Evolutionary conservation across 2,888 invertebrate species (phyloP), one percentile per base, ranked within the genome.

Genomic region (Plagiodera versicolora): DNA sequence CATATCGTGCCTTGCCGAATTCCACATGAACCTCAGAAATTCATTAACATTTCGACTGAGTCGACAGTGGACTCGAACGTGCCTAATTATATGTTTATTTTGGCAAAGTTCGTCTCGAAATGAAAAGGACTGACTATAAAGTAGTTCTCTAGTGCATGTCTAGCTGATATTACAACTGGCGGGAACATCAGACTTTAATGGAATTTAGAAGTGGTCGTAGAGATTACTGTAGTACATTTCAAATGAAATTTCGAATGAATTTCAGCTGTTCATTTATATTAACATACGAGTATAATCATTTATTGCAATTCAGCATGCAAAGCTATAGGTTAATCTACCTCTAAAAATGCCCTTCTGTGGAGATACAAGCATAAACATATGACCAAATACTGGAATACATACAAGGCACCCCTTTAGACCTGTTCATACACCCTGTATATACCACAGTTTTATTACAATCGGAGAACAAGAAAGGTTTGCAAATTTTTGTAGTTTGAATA

Each of bases 21-120:
- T 77, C 76, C 74, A 75, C 73, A 71, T 62, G 70, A 66, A 67
- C 69, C 69, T 67, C 65, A 65, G 72, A 70, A 70, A 69, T 72
- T 70, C 76, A 76, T 77, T 77, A 76, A 75, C 76, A 77, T 77
- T 76, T 74, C 74, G 75, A 75, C 75, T 75, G 73, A 73, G 71
- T 71, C 66, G 68, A 68, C 70, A 57, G 73, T 5, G 6, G 4
- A 24, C 4, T 24, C n/a, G 24, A 72, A 76, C 75, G 76, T 75
- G 77, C 75, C 67, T 73, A 73, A 73, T 73, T 68, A 64, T 68
- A 60, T 66, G 62, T 64, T 10, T 39, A 58, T 60, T 65, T 60
- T 57, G 63, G 57, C 50, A 61, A 55, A 60, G 59, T 51, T 59
- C 63, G 49, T 48, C 57, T 55, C 52, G 18, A 61, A 63, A 65